Evolutionary conservation across 2,113 vertebrate species (phyloP).

Genomic region (Seriola aureovittata): DNA sequence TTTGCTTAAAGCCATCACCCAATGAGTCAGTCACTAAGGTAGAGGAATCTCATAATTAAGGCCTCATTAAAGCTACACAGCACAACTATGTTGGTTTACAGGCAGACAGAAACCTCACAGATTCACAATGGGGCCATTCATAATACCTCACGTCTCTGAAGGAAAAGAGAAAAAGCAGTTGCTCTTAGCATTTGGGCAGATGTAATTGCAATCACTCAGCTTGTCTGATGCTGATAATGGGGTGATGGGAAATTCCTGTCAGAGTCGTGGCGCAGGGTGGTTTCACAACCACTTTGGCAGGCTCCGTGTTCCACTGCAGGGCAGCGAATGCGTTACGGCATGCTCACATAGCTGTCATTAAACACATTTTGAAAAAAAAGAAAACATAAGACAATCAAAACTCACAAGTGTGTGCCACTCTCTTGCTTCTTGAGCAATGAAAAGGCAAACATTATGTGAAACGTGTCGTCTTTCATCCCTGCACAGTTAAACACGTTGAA

Average conservation of each 20-base stretch:
- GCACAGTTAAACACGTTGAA: conserved; percentile 55
- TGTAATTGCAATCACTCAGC: conserved; percentile 88
- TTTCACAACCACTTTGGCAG: conserved; percentile 86
- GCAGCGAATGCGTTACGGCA: conserved; percentile 83
- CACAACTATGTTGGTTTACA: conserved; percentile 75
- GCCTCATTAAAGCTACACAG: conserved; percentile 75
- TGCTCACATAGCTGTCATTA: conserved; percentile 85
- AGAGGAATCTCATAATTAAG: conserved; percentile 84
- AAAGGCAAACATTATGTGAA: conserved; percentile 55
- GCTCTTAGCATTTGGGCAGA: conserved; percentile 86
- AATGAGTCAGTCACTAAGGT: conserved; percentile 69
- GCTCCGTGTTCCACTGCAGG: conserved; percentile 75
- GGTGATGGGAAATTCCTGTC: conserved; percentile 88
- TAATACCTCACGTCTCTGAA: conserved; percentile 69
- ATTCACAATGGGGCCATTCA: conserved; percentile 84
- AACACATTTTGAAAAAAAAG: conserved; percentile 69
- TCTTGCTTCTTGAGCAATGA: conserved; percentile 59
- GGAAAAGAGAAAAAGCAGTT: conserved; percentile 71
- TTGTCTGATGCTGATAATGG: conserved; percentile 88
- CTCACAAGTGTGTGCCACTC: conserved; percentile 68
- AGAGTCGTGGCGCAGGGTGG: conserved; percentile 75
- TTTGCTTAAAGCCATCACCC: conserved; percentile 63
- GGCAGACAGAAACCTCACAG: conserved; percentile 74
- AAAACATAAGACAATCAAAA: conserved; percentile 75
- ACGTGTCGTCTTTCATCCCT: conserved; percentile 55